Evolutionary conservation across 2,113 vertebrate genomes (phyloP).

Genomic region (Mustelus asterias): DNA sequence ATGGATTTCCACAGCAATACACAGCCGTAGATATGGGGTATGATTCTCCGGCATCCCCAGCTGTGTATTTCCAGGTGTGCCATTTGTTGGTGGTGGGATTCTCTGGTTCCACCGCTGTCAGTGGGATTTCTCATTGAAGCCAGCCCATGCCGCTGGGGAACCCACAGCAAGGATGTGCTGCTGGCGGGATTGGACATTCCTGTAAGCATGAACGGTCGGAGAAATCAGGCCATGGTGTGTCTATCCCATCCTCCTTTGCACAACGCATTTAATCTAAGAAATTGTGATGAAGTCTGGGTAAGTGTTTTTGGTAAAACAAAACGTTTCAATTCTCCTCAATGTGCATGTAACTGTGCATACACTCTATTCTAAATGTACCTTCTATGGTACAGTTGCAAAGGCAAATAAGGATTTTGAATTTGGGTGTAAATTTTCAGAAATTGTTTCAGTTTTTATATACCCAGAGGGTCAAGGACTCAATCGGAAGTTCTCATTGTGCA

Average conservation of each 20-base stretch:
- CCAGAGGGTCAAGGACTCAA: background rate
- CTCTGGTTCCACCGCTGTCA: too few relatives aligned
- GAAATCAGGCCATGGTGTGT: background rate
- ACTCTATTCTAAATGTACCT: background rate
- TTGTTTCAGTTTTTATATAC: background rate
- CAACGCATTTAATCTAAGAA: background rate
- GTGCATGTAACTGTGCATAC: background rate
- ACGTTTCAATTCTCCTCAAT: background rate
- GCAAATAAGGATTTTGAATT: background rate
- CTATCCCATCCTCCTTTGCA: background rate
- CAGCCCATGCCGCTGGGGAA: too few relatives aligned
- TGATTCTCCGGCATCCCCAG: too few relatives aligned
- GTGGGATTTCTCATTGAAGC: too few relatives aligned
- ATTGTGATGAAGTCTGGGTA: background rate
- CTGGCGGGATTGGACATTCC: too few relatives aligned
- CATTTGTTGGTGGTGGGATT: too few relatives aligned
- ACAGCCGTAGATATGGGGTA: background rate
- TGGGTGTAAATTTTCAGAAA: conserved; percentile 1
- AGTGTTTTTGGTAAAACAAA: background rate
- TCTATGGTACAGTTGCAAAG: background rate
- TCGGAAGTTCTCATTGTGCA: background rate
- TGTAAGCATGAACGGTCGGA: too few relatives aligned
- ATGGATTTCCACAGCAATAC: background rate
- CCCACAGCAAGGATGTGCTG: too few relatives aligned
- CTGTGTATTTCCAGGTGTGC: too few relatives aligned